These are phyloP conservation scores for Drosophila affinis DNA, from an alignment of 2,888 invertebrate genomes.

Conservation along the genomic window DNA sequence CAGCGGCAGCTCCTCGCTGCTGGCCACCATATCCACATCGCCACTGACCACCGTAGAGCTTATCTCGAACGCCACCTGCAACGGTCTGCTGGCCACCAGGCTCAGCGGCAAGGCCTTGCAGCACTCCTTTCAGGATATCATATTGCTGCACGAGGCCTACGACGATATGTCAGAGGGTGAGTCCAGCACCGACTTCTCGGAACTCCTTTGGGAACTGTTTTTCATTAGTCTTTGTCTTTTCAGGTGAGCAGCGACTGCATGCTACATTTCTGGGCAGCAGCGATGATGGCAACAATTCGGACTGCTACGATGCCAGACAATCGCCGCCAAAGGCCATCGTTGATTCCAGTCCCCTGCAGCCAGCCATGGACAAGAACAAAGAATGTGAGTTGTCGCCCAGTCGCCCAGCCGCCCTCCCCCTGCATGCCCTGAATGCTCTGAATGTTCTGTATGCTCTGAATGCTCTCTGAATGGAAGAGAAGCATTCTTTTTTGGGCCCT, in stretches of 20 bases:
- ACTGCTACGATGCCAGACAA: conserved; percentile 83
- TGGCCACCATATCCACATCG: conserved; percentile 81
- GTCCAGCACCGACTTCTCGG: background rate
- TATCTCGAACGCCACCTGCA: conserved; percentile 80
- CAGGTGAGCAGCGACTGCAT: conserved; percentile 83
- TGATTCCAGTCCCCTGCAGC: conserved; percentile 96
- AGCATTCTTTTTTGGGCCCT: background rate
- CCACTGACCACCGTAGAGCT: conserved; percentile 81
- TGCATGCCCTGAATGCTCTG: too few relatives aligned
- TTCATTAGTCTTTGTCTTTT: background rate
- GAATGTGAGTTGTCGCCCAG: conserved; percentile 94
- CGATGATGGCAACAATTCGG: conserved; percentile 83
- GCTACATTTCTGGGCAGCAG: conserved; percentile 82
- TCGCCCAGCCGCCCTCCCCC: too few relatives aligned
- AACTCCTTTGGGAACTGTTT: background rate
- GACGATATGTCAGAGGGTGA: conserved; percentile 84
- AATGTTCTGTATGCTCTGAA: background rate
- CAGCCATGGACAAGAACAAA: conserved; percentile 98
- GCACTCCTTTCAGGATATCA: conserved; percentile 82
- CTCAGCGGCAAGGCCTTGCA: conserved; percentile 81
- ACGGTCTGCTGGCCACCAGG: conserved; percentile 81
- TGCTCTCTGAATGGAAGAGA: background rate
- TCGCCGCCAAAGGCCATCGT: conserved; percentile 96
- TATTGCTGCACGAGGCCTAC: conserved; percentile 82
- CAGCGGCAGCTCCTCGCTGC: conserved; percentile 76